These are phyloP conservation scores for Meles meles DNA, from an alignment of 2,113 vertebrate species.

Conservation along the genomic window DNA sequence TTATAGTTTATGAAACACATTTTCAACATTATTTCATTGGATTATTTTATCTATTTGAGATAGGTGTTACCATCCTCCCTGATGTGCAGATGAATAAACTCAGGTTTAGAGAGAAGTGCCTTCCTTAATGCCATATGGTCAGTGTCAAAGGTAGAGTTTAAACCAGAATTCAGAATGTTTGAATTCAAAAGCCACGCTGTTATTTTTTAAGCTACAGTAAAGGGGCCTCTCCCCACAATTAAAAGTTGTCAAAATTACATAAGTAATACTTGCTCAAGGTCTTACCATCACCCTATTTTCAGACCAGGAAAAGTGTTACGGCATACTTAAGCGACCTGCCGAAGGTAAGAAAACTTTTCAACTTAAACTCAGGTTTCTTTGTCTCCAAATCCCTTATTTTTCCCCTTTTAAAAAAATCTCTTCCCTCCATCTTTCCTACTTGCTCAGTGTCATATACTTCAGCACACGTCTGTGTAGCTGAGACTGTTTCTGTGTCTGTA, in stretches of 20 bases:
- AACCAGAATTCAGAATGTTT: neutral
- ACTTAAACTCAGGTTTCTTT: neutral
- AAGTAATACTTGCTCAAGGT: neutral
- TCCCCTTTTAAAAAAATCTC: neutral
- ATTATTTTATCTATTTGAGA: neutral
- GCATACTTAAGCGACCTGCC: neutral
- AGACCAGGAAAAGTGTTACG: conserved; percentile 6
- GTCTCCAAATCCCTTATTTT: neutral
- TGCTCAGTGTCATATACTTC: neutral
- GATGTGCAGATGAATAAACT: neutral
- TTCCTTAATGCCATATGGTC: neutral
- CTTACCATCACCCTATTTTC: conserved; percentile 37
- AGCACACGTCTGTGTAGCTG: neutral
- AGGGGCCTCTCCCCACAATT: neutral
- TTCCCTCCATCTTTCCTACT: neutral
- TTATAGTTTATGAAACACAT: conserved; percentile 1
- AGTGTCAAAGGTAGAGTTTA: neutral
- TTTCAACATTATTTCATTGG: neutral
- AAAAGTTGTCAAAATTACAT: neutral
- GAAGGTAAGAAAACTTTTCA: neutral
- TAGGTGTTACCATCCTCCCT: neutral
- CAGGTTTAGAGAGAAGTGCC: neutral
- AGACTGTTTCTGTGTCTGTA: neutral
- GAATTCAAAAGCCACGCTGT: neutral
- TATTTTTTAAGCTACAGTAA: neutral